Evolutionary conservation across 2,797 vertebrate genomes (phyloP).

Genomic region (Gobionotothen gibberifrons): DNA sequence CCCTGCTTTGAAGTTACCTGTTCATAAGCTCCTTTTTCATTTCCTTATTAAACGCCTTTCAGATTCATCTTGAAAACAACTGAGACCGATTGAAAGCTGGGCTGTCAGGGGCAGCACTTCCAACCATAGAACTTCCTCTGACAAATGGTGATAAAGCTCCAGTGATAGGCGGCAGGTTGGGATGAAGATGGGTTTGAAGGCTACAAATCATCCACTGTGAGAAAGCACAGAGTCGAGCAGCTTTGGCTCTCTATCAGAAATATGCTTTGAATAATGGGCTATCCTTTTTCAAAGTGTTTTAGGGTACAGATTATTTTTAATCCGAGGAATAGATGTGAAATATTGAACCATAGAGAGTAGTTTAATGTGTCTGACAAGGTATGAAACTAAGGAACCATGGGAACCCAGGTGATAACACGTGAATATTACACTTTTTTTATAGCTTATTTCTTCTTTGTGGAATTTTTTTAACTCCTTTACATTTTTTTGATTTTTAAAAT

Average conservation of each 20-base stretch:
- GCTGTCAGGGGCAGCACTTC: background rate
- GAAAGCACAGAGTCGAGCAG: slow-evolving; percentile 61
- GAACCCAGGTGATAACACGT: slow-evolving; percentile 14
- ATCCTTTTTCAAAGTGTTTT: slow-evolving; percentile 59
- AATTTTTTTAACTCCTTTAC: background rate
- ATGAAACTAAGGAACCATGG: slow-evolving; percentile 51
- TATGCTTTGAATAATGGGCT: slow-evolving; percentile 55
- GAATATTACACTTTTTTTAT: slow-evolving; percentile 6
- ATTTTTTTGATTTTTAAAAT: background rate
- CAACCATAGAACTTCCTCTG: slow-evolving; percentile 33
- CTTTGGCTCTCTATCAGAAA: slow-evolving; percentile 62
- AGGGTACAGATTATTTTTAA: slow-evolving; percentile 26
- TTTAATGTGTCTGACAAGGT: slow-evolving; percentile 59
- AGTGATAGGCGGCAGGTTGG: slow-evolving; percentile 38
- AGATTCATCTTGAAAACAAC: slow-evolving; percentile 60
- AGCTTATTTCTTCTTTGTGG: background rate
- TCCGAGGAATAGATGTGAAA: slow-evolving; percentile 37
- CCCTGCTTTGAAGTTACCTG: slow-evolving; percentile 59
- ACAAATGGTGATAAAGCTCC: slow-evolving; percentile 41
- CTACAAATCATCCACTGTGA: slow-evolving; percentile 55
- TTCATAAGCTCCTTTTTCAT: slow-evolving; percentile 42
- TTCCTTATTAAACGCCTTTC: slow-evolving; percentile 54
- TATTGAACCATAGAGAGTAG: slow-evolving; percentile 29
- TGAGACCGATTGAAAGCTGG: slow-evolving; percentile 46
- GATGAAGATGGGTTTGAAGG: slow-evolving; percentile 36